Percentiles rank a stretch among this genome's conserved stretches.
These are phyloP conservation scores for Andrena fulva DNA, from an alignment of 2,888 invertebrate species.

Conservation along the genomic window DNA sequence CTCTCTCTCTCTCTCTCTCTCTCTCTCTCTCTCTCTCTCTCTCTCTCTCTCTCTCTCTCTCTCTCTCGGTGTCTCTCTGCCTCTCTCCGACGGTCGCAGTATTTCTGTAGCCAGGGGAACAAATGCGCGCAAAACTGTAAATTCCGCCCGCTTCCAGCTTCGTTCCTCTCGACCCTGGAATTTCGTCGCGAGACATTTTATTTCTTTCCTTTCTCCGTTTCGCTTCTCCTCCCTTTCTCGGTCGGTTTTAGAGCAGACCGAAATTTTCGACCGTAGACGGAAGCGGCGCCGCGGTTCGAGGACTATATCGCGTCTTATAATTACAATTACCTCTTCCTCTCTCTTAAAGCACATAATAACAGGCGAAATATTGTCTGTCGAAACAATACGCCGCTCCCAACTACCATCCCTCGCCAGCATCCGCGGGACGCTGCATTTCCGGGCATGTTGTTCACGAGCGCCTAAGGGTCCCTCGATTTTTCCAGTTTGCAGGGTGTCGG, in stretches of 20 bases:
- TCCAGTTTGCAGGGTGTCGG: no score
- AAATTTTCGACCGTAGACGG: neutral
- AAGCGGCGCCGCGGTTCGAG: neutral
- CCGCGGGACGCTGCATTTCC: no score
- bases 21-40: slow-evolving; percentile 23
- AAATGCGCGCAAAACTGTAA: slow-evolving; percentile 56
- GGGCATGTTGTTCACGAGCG: no score
- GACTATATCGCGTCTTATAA: neutral
- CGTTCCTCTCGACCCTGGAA: slow-evolving; percentile 34
- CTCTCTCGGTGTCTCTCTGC: slow-evolving; percentile 26
- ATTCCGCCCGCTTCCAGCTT: slow-evolving; percentile 41
- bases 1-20: slow-evolving; percentile 25
- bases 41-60: slow-evolving; percentile 45
- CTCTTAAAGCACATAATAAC: no score
- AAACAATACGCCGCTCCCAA: no score
- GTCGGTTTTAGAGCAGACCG: neutral
- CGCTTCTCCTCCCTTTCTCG: neutral
- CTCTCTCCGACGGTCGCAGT: slow-evolving; percentile 26
- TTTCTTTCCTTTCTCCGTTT: neutral
- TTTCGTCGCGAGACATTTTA: slow-evolving; percentile 31
- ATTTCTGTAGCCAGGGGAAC: slow-evolving; percentile 39
- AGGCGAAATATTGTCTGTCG: no score
- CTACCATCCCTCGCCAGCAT: no score
- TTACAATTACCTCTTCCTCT: no score
- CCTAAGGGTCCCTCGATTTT: no score